Conservation (phyloP, 2,888 invertebrate species). For the Gortyna flavago region DNA sequence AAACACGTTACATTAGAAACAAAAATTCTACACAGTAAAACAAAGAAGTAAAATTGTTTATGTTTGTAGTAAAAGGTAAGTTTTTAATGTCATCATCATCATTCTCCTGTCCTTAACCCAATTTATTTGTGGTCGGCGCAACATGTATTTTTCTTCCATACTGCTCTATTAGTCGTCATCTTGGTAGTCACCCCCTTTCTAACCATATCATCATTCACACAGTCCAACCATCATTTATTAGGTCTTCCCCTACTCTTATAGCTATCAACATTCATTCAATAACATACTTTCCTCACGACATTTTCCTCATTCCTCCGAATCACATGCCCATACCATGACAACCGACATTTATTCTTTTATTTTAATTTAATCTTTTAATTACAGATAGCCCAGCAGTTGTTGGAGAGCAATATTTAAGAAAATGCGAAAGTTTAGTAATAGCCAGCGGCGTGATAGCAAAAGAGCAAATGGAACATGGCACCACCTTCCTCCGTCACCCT, state of each 20-base stretch:
- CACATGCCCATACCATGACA: not conserved
- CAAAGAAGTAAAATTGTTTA: not conserved
- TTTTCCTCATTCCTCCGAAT: not conserved
- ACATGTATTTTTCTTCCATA: not conserved
- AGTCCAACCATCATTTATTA: not conserved
- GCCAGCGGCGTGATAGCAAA: slow-evolving; percentile 87
- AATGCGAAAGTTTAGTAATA: slow-evolving; percentile 92
- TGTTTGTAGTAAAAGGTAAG: not conserved
- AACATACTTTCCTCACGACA: not conserved
- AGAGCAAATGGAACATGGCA: slow-evolving; percentile 91
- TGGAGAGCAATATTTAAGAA: slow-evolving; percentile 91
- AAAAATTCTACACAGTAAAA: not conserved
- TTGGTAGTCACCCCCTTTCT: not conserved
- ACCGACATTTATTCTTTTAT: not conserved
- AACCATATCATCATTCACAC: not conserved
- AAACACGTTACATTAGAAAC: not conserved
- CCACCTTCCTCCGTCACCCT: slow-evolving; percentile 87
- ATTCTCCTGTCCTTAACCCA: not conserved
- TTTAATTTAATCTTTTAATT: slow-evolving; percentile 14
- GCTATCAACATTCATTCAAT: not conserved
- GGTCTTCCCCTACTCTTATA: not conserved
- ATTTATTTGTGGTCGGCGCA: not conserved
- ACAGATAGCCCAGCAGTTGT: slow-evolving; percentile 83
- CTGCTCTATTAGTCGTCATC: not conserved
- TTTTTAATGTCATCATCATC: not conserved